A percentile compares a stretch with the other conserved stretches of the same genome.
Evolutionary conservation across 1,140 invertebrate species (phyloP).

Genomic region (Drosophila parvula): DNA sequence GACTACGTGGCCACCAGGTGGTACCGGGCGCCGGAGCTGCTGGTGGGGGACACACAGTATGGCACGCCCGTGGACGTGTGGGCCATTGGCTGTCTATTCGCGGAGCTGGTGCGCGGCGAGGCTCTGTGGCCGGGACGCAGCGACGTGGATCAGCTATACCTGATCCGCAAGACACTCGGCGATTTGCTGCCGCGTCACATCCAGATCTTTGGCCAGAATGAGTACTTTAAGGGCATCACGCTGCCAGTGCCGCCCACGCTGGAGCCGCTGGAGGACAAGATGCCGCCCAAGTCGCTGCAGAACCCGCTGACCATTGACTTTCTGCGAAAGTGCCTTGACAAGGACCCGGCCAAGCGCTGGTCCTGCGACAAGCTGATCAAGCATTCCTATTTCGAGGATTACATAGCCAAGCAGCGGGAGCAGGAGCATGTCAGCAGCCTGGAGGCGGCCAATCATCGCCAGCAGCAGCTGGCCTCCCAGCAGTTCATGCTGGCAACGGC

Average conservation of each 20-base stretch:
- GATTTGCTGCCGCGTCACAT: constrained; percentile 97
- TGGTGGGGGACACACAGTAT: constrained; percentile 99
- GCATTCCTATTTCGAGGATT: constrained; percentile 87
- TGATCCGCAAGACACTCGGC: constrained; percentile 95
- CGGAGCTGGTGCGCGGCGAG: constrained; percentile 97
- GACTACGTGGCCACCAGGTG: constrained; percentile 99
- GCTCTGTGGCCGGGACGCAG: constrained; percentile 99
- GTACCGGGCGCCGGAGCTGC: constrained; percentile 98
- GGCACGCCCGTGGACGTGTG: constrained; percentile 98
- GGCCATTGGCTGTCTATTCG: constrained; percentile 91
- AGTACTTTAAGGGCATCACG: constrained; percentile 95
- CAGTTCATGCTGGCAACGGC: constrained; percentile 75
- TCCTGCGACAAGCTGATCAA: constrained; percentile 95
- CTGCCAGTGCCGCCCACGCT: constrained; percentile 95
- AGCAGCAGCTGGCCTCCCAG: constrained; percentile 73
- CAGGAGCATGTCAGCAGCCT: constrained; percentile 72
- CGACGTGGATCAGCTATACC: constrained; percentile 98
- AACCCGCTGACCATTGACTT: constrained; percentile 92
- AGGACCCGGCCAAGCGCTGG: constrained; percentile 95
- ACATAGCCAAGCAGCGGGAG: constrained; percentile 81
- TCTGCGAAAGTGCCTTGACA: constrained; percentile 96
- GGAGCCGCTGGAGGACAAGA: constrained; percentile 92
- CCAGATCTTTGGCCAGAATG: constrained; percentile 97
- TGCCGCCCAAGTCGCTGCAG: constrained; percentile 89
- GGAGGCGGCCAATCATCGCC: constrained; percentile 70